Evolutionary conservation across 2,797 vertebrate genomes (phyloP).

Genomic region (Oreochromis mossambicus): DNA sequence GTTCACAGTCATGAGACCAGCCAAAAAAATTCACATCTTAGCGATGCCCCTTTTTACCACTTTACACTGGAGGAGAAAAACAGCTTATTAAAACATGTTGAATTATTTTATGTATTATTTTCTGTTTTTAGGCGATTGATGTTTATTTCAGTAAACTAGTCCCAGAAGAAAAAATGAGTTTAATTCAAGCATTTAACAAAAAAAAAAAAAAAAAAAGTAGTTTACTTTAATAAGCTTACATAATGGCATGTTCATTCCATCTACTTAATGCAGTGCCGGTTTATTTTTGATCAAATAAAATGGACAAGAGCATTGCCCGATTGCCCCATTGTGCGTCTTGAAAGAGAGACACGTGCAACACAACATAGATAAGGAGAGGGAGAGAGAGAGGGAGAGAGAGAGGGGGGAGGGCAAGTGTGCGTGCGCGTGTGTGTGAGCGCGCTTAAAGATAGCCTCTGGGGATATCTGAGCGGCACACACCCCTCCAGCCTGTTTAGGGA

Average conservation of each 20-base stretch:
- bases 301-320: conserved; percentile 33
- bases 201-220: not conserved
- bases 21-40: not conserved
- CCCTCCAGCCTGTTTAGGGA: conserved; percentile 40
- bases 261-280: conserved; percentile 33
- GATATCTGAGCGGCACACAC: conserved; percentile 36
- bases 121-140: not conserved
- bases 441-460: conserved; percentile 17
- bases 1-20: not conserved
- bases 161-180: not conserved
- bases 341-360: conserved; percentile 72
- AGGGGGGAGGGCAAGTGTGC: not conserved
- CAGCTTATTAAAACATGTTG: not conserved
- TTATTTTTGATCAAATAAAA: conserved; percentile 58
- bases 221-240: not conserved
- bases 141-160: not conserved
- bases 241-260: not conserved
- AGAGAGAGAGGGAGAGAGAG: not conserved
- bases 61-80: not conserved
- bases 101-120: not conserved
- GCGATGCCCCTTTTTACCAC: not conserved
- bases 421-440: not conserved
- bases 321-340: conserved; percentile 61
- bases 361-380: conserved; percentile 39
- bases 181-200: not conserved